phyloP scores from a whole-genome alignment of 2,113 vertebrate species.

The Oryzias curvinotus region DNA sequence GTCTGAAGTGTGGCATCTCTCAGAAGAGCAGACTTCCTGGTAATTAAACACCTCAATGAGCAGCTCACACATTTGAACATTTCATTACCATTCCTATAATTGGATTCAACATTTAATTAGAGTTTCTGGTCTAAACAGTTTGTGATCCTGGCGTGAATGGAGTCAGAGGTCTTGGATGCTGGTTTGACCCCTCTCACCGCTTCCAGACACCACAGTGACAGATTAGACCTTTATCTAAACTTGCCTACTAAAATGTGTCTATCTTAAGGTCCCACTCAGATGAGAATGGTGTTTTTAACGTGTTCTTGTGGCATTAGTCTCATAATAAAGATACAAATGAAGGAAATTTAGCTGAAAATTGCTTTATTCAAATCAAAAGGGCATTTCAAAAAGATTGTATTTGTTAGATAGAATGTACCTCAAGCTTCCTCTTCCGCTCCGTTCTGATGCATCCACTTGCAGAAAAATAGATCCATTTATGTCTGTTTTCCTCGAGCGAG shows the following conservation, averaged over 20 bases:
- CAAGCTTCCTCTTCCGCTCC: no score
- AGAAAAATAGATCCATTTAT: no score
- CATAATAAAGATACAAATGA: no score
- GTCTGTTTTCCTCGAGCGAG: no score
- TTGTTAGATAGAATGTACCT: no score
- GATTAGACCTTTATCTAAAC: neutral
- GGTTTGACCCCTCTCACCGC: conserved; percentile 26
- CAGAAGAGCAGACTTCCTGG: conserved; percentile 69
- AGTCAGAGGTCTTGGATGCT: conserved; percentile 52
- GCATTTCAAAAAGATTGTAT: no score
- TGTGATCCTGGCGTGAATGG: conserved; percentile 66
- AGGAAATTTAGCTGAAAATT: no score
- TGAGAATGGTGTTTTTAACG: no score
- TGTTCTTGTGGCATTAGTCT: no score
- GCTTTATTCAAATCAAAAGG: no score
- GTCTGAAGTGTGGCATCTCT: conserved; percentile 73
- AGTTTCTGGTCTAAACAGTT: conserved; percentile 71
- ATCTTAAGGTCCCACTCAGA: no score
- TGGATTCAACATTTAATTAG: conserved; percentile 83
- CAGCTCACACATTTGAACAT: conserved; percentile 84
- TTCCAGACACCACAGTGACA: conserved; percentile 23
- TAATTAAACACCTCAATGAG: conserved; percentile 85
- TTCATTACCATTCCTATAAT: conserved; percentile 82
- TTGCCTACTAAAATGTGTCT: neutral
- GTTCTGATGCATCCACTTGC: no score